A percentile compares a stretch with the other conserved stretches of the same genome.
Conservation (phyloP, 2,113 vertebrate genomes). For the Colistium nudipinnis region DNA sequence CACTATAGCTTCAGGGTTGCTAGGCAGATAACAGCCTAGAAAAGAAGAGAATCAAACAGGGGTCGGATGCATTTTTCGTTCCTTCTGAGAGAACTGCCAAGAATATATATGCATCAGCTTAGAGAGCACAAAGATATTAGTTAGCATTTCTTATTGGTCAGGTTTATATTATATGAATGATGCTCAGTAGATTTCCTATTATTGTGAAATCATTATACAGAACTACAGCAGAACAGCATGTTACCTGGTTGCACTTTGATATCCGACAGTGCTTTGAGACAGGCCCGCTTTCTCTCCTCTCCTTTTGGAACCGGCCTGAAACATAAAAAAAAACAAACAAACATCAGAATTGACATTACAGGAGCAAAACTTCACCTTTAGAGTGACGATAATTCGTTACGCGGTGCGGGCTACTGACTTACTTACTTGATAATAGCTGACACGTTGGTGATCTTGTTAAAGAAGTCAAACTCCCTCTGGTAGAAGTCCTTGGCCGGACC, state of each 20-base stretch:
- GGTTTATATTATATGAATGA: too few species aligned
- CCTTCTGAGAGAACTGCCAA: too few species aligned
- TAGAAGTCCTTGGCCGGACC: conserved; percentile 97
- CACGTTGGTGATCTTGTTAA: conserved; percentile 97
- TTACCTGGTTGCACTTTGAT: conserved; percentile 96
- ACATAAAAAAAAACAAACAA: conserved; percentile 13
- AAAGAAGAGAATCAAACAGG: neutral
- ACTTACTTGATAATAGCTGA: conserved; percentile 94
- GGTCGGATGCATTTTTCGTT: neutral
- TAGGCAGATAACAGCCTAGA: conserved; percentile 96
- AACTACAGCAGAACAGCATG: neutral
- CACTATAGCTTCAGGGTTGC: conserved; percentile 98
- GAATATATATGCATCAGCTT: too few species aligned
- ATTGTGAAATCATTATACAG: neutral
- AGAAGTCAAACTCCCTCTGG: conserved; percentile 97
- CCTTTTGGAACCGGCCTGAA: conserved; percentile 95
- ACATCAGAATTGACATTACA: neutral
- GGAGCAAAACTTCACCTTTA: neutral
- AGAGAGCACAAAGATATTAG: too few species aligned
- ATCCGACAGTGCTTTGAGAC: conserved; percentile 92
- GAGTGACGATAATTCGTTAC: too few species aligned
- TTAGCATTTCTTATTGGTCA: too few species aligned
- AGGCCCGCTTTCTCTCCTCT: conserved; percentile 94
- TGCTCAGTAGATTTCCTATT: neutral
- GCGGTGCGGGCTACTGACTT: neutral